These are phyloP conservation scores for Rhabdomys pumilio DNA, from an alignment of 2,797 vertebrate species.

Conservation along the genomic window DNA sequence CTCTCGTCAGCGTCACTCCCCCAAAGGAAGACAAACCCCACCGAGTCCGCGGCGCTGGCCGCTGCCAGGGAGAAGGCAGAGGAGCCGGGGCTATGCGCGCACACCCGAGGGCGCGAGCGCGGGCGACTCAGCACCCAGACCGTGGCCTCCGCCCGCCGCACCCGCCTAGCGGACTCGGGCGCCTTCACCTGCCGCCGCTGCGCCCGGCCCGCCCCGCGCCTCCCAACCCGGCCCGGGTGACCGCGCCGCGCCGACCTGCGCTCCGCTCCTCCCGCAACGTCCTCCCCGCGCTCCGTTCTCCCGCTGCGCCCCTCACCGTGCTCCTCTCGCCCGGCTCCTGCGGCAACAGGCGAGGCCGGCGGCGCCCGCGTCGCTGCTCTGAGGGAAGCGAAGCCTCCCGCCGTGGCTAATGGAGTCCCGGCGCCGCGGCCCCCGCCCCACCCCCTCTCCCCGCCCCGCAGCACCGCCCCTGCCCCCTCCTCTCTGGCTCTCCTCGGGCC, in stretches of 20 bases:
- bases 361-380: background rate
- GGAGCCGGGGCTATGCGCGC: background rate
- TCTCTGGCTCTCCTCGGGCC: background rate
- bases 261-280: background rate
- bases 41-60: slow-evolving; percentile 14
- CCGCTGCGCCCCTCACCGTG: slow-evolving; percentile 61
- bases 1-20: slow-evolving; percentile 83
- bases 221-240: background rate
- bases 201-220: slow-evolving; percentile 44
- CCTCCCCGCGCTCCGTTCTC: background rate
- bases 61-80: background rate
- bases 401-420: slow-evolving; percentile 75
- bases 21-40: slow-evolving; percentile 72
- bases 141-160: background rate
- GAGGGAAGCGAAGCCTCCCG: slow-evolving; percentile 33
- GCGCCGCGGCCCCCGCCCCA: slow-evolving; percentile 68
- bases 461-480: slow-evolving; percentile 8
- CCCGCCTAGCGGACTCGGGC: slow-evolving; percentile 70
- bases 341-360: background rate
- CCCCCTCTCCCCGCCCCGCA: slow-evolving; percentile 71
- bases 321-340: background rate
- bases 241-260: background rate
- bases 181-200: slow-evolving; percentile 77
- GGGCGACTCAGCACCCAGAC: background rate
- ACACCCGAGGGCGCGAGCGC: background rate